phyloP scores from a whole-genome alignment of 2,113 vertebrate species.

The Corapipo altera region DNA sequence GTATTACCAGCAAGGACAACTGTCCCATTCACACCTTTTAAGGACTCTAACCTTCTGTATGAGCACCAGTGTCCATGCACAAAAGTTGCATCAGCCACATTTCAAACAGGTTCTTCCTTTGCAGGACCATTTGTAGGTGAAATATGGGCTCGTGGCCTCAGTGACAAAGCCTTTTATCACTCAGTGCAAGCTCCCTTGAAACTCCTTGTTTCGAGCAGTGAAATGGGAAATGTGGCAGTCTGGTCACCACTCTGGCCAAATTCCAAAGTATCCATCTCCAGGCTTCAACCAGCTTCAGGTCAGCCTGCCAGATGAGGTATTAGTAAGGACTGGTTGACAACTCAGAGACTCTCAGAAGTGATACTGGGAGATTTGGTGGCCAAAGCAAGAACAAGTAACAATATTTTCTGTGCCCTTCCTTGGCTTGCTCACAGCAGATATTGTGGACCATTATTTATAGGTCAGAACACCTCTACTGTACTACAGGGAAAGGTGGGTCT shows the following conservation, averaged over 20 bases:
- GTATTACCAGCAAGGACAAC: fast-evolving
- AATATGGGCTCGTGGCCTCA: neutral
- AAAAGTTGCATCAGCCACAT: neutral
- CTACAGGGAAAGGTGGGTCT: neutral
- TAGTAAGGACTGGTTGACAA: neutral
- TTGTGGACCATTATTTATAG: neutral
- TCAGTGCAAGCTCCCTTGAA: neutral
- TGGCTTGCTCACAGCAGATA: neutral
- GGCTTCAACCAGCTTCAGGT: neutral
- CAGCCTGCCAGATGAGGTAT: neutral
- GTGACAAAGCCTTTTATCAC: neutral
- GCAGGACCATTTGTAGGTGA: neutral
- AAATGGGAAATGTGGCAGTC: neutral
- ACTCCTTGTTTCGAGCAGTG: neutral
- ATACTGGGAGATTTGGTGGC: neutral
- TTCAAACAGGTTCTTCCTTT: neutral
- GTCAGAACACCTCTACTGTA: neutral
- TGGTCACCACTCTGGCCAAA: neutral
- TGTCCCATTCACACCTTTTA: neutral
- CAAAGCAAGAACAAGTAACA: neutral
- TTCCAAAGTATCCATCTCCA: neutral
- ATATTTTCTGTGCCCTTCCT: neutral
- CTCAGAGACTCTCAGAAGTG: neutral
- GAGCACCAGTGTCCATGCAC: neutral
- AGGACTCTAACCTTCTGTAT: neutral